A percentile compares a stretch with the other conserved stretches of the same genome.
Evolutionary conservation across 2,113 vertebrate species (phyloP).

Genomic region (Typhlomys cinereus): DNA sequence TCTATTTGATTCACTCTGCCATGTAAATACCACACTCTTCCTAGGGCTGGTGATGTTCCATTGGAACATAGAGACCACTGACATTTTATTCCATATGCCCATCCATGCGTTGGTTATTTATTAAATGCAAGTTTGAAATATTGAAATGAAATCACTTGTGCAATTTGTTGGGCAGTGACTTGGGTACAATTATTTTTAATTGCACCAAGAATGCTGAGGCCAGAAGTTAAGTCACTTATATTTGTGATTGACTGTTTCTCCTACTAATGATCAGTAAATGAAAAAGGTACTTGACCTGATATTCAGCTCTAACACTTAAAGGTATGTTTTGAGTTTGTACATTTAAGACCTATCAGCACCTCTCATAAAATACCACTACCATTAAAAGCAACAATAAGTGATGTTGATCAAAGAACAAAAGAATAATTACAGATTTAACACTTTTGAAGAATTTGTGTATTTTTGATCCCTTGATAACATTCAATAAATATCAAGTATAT

Average conservation of each 20-base stretch:
- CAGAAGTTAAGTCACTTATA: background rate
- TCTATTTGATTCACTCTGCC: background rate
- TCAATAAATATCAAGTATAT: constrained; percentile 9
- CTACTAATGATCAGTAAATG: background rate
- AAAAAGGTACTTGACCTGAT: constrained; percentile 31
- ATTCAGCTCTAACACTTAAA: constrained; percentile 30
- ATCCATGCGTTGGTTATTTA: background rate
- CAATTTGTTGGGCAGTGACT: background rate
- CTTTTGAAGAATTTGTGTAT: constrained; percentile 8
- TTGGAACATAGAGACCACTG: background rate
- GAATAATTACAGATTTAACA: constrained; percentile 31
- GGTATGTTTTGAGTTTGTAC: constrained; percentile 20
- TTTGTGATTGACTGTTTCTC: constrained; percentile 5
- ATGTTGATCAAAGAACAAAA: constrained; percentile 22
- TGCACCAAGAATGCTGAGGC: background rate
- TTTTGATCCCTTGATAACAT: constrained; percentile 6
- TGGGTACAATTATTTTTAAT: constrained; percentile 30
- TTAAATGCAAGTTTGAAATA: background rate
- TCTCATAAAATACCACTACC: background rate
- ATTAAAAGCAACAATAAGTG: background rate
- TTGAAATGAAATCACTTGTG: background rate
- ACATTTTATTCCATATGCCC: background rate
- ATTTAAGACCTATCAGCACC: constrained; percentile 46
- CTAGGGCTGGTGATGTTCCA: background rate
- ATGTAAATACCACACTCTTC: background rate